These are phyloP conservation scores for Alca torda DNA, from an alignment of 2,797 vertebrate genomes.

Conservation along the genomic window DNA sequence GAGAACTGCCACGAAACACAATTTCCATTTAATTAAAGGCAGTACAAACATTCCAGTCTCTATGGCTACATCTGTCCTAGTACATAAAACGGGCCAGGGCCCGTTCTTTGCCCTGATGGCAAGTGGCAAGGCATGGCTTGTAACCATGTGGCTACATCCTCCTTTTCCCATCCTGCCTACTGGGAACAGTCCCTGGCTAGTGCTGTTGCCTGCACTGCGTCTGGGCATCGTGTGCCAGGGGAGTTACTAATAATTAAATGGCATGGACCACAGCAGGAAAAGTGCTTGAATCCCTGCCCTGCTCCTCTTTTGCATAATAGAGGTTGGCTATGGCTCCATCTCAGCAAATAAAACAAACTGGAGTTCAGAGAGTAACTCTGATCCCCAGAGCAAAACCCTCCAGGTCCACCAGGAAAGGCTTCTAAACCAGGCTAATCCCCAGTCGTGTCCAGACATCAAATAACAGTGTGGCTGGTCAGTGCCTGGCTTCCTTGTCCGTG, in stretches of 20 bases:
- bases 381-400: background rate
- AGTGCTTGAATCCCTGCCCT: background rate
- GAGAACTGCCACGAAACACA: background rate
- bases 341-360: background rate
- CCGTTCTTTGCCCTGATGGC: background rate
- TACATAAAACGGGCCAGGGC: background rate
- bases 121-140: background rate
- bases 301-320: background rate
- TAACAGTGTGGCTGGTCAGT: background rate
- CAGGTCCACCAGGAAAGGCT: background rate
- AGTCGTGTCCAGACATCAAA: background rate
- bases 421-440: background rate
- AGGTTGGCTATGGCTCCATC: background rate
- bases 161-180: background rate
- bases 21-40: slow-evolving; percentile 11
- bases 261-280: background rate
- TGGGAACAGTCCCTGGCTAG: background rate
- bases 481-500: background rate
- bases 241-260: background rate
- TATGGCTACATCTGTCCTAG: background rate
- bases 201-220: background rate
- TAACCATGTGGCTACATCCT: background rate
- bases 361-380: background rate
- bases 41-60: slow-evolving; percentile 15
- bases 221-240: background rate